Conservation (phyloP, 2,113 vertebrate species). For the Buteo buteo region DNA sequence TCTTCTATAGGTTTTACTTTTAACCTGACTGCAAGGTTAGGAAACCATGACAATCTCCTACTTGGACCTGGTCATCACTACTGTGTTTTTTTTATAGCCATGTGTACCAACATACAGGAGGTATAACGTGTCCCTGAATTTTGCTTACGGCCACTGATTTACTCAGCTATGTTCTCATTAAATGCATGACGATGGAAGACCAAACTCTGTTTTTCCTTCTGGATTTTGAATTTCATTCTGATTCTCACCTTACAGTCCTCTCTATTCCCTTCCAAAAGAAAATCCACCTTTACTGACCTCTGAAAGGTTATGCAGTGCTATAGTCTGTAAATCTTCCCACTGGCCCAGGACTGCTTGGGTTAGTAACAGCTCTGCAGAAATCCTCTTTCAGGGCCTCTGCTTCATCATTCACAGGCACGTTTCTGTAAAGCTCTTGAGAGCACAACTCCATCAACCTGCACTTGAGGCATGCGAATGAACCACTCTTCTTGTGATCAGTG, state of each 20-base stretch:
- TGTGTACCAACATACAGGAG: neutral
- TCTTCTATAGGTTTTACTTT: neutral
- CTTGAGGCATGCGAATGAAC: conserved; percentile 20
- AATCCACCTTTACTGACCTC: conserved; percentile 44
- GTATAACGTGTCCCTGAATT: neutral
- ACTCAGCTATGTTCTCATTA: neutral
- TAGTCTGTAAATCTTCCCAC: neutral
- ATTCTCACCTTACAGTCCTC: neutral
- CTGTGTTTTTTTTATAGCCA: neutral
- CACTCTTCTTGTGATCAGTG: neutral
- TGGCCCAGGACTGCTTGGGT: neutral
- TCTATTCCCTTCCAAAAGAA: neutral
- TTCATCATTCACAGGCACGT: neutral
- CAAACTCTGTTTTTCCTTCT: neutral
- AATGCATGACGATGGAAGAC: neutral
- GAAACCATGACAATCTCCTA: neutral
- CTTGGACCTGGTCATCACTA: neutral
- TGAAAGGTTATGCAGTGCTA: neutral
- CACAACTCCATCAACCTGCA: conserved; percentile 23
- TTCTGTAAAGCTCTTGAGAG: neutral
- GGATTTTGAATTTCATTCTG: neutral
- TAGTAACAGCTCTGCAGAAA: neutral
- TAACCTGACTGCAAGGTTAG: neutral
- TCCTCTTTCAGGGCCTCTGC: neutral
- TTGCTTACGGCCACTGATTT: neutral